Evolutionary conservation across 2,888 invertebrate genomes (phyloP), one percentile per base, ranked within the genome.

Genomic region (Scelioninae gen. 1): DNA sequence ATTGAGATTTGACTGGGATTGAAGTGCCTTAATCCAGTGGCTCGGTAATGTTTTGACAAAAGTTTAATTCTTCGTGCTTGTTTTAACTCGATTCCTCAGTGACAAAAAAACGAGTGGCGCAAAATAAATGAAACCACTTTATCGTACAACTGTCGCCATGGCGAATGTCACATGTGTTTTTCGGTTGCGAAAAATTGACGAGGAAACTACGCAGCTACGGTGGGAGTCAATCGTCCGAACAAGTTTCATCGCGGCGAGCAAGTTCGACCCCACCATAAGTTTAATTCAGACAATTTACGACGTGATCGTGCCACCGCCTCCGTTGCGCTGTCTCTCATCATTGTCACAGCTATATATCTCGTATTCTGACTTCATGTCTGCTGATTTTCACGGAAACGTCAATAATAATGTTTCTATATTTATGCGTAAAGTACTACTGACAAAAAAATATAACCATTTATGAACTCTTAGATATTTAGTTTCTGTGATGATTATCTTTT

Each of bases 201-300:
- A 56, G 83, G 32, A 83, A 83, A 83, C 65, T 68, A 56, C 75
- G 69, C 83, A 60, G 79, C 66, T 68, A 69, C 56, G 49, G 56
- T 65, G 69, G 40, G 66, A 71, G 78, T 55, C 68, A 68, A 82
- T 79, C 65, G 74, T 38, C 43, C 58, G 80, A 78, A 83, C 87
- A 79, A 88, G 86, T 86, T 87, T 83, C 82, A 88, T 88, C 85
- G 75, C 86, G 76, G 82, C 85, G 78, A 75, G 85, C 83, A 82
- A 74, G 77, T 85, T 85, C 86, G 89, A 90, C 90, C 90, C 90
- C 86, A 88, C 85, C 85, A 87, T 82, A 83, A 85, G 86, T 87
- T 89, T 89, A 90, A 90, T 90, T 90, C 86, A 90, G 90, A 87
- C 90, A 90, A 90, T 90, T 90, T 90, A 89, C 89, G 89, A 87